A percentile compares a stretch with the other conserved stretches of the same genome.
Evolutionary conservation across 2,888 invertebrate species (phyloP).

Genomic region (Drosophila seclusa): DNA sequence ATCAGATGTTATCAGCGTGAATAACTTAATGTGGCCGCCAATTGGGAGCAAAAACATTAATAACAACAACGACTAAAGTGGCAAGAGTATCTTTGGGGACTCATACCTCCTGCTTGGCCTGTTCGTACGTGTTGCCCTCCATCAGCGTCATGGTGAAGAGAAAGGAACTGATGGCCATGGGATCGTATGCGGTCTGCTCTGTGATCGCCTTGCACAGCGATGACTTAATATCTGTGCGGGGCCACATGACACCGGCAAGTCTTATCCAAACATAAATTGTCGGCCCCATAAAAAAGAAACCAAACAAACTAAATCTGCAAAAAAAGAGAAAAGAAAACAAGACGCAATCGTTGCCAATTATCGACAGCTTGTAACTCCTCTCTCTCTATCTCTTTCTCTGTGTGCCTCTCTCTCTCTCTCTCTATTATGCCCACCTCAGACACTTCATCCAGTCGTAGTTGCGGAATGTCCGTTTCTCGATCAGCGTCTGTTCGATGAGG

Average conservation of each 20-base stretch:
- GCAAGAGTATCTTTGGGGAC: neutral
- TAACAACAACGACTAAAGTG: neutral
- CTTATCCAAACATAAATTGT: conserved; percentile 89
- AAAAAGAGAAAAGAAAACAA: neutral
- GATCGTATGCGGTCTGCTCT: conserved; percentile 88
- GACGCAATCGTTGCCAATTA: conserved; percentile 30
- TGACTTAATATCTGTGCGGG: conserved; percentile 83
- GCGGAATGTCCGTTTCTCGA: conserved; percentile 85
- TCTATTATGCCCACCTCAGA: conserved; percentile 79
- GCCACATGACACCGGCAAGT: conserved; percentile 86
- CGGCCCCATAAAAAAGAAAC: conserved; percentile 88
- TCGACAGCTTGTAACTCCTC: conserved; percentile 17
- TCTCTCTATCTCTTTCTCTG: conserved; percentile 2
- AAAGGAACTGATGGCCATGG: conserved; percentile 87
- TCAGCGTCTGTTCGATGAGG: conserved; percentile 86
- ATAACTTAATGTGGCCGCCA: conserved; percentile 9
- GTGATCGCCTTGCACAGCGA: conserved; percentile 85
- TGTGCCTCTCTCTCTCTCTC: conserved; percentile 20
- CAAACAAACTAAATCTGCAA: conserved; percentile 88
- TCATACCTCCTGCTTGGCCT: conserved; percentile 86
- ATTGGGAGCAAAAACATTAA: conserved; percentile 13
- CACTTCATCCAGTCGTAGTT: conserved; percentile 87
- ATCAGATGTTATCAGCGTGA: conserved; percentile 17
- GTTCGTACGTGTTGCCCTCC: conserved; percentile 86
- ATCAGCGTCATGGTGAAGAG: conserved; percentile 87